Conservation (phyloP, 2,113 vertebrate species). For the Leptodactylus fuscus region DNA sequence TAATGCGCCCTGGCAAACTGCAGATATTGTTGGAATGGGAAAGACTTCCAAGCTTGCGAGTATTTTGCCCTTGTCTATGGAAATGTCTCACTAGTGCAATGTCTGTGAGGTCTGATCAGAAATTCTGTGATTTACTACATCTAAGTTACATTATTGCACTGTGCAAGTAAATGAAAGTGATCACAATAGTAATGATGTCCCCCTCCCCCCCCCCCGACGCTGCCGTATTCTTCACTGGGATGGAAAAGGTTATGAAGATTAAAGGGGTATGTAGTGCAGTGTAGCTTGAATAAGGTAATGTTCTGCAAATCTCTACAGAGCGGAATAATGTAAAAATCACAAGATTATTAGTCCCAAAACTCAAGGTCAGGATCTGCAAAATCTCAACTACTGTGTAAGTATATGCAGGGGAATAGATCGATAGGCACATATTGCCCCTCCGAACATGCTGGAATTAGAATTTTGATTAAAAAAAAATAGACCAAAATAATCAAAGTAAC, state of each 20-base stretch:
- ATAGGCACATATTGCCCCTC: no score
- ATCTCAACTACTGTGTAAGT: neutral
- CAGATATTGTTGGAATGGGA: no score
- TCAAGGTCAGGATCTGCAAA: constrained; percentile 9
- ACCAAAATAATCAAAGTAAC: no score
- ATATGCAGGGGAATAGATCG: neutral
- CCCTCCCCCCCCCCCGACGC: neutral
- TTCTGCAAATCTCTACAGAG: constrained; percentile 10
- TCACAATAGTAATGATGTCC: neutral
- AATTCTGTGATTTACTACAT: neutral
- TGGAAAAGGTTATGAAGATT: constrained; percentile 17
- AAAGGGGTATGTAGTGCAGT: neutral
- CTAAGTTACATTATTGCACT: neutral
- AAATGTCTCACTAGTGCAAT: neutral
- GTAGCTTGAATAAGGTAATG: neutral
- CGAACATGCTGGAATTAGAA: no score
- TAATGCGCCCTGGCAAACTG: no score
- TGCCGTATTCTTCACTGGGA: neutral
- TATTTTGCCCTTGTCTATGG: neutral
- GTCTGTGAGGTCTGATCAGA: neutral
- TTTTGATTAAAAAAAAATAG: no score
- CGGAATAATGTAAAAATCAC: neutral
- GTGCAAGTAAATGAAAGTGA: neutral
- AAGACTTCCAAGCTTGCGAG: no score
- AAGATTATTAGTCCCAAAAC: neutral